phyloP scores from a whole-genome alignment of 2,113 vertebrate genomes.

The Myrmecobius fasciatus region DNA sequence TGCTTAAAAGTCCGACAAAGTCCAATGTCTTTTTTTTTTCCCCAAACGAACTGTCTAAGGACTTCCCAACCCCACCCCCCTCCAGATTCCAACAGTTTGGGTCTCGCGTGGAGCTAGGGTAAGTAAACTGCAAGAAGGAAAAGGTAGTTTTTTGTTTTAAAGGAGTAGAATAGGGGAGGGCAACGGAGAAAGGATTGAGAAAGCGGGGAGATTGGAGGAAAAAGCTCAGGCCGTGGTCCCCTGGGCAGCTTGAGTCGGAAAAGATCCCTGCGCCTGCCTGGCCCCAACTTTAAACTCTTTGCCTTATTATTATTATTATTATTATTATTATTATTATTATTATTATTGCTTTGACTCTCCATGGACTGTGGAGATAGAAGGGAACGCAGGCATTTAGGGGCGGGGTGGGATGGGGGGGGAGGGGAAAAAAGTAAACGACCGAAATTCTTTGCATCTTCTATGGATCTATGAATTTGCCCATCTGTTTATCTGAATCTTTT shows the following conservation, averaged over 20 bases:
- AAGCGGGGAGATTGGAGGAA: neutral
- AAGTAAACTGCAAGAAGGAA: neutral
- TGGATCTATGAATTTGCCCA: neutral
- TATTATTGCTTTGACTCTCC: neutral
- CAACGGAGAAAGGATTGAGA: neutral
- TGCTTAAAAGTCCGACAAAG: neutral
- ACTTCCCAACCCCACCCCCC: too few species aligned
- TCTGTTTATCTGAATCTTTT: neutral
- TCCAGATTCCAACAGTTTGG: neutral
- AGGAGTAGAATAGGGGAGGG: neutral
- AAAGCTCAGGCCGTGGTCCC: neutral
- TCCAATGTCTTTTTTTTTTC: neutral
- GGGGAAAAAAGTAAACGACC: neutral
- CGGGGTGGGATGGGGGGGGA: fast-evolving
- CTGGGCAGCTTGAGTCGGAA: neutral
- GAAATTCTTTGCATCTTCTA: neutral
- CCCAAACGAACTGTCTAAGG: neutral
- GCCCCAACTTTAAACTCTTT: neutral
- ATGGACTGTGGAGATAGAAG: neutral
- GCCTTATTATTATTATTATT: neutral
- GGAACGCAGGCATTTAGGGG: neutral
- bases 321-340: neutral
- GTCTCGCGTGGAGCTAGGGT: neutral
- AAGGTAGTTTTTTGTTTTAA: neutral
- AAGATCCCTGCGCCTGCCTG: neutral